Conservation (phyloP, 2,888 invertebrate genomes). For the Cerastis leucographa region DNA sequence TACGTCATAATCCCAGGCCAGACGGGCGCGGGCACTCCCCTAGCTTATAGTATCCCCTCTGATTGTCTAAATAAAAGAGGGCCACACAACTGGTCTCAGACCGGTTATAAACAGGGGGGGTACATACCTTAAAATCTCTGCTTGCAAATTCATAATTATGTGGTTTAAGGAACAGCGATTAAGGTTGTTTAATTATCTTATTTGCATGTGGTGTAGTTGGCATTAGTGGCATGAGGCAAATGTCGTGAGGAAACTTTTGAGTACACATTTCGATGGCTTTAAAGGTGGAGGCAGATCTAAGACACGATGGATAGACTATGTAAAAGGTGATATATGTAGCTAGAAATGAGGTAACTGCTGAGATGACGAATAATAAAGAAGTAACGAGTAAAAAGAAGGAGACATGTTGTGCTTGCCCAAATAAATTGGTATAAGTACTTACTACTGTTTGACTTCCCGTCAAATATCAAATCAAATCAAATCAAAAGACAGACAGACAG, state of each 20-base stretch:
- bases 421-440: neutral
- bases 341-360: neutral
- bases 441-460: neutral
- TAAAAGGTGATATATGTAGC: neutral
- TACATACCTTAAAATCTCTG: neutral
- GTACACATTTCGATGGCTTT: neutral
- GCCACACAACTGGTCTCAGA: conserved; percentile 7
- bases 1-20: conserved; percentile 39
- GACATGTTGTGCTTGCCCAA: neutral
- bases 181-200: neutral
- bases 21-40: conserved; percentile 31
- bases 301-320: neutral
- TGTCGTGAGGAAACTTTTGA: neutral
- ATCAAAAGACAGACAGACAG: too few species aligned
- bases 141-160: neutral
- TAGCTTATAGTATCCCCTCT: conserved; percentile 26
- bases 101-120: conserved; percentile 28
- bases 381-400: neutral
- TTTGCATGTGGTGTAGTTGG: neutral
- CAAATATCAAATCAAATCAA: too few species aligned
- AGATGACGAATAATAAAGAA: neutral
- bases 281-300: neutral
- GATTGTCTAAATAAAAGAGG: conserved; percentile 48
- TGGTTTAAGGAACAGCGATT: neutral
- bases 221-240: neutral